Conservation (phyloP, 1,140 invertebrate genomes). For the Ectropis grisescens region DNA sequence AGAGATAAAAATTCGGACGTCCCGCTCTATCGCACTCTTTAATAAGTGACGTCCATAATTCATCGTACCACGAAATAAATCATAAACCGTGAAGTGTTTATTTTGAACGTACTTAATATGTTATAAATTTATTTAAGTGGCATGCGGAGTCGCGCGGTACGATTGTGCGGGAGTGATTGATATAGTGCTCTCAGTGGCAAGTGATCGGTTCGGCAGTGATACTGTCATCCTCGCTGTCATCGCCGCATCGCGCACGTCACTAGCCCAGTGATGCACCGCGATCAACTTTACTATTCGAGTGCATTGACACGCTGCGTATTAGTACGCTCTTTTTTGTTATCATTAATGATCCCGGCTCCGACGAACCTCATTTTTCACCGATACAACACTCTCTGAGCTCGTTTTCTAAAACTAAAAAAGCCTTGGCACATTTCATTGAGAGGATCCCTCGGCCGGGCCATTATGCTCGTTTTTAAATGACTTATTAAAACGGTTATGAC, state of each 20-base stretch:
- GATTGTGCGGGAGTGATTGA: constrained; percentile 58
- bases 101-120: constrained; percentile 67
- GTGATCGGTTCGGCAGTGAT: constrained; percentile 41
- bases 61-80: constrained; percentile 60
- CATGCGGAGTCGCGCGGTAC: constrained; percentile 28
- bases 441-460: no score
- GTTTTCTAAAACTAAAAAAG: no score
- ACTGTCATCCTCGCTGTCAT: constrained; percentile 22
- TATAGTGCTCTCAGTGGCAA: constrained; percentile 46
- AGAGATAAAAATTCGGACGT: constrained; percentile 53
- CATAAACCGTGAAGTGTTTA: constrained; percentile 66
- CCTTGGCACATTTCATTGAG: no score
- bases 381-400: no score
- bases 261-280: constrained; percentile 12
- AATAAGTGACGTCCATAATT: constrained; percentile 57
- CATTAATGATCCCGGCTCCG: no score
- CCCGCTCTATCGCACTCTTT: constrained; percentile 45
- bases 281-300: constrained; percentile 15
- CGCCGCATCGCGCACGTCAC: no score
- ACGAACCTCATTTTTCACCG: no score
- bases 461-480: no score
- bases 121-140: constrained; percentile 69
- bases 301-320: constrained; percentile 18
- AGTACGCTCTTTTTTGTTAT: no score
- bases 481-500: no score